Conservation (phyloP, 1,140 invertebrate species). For the Aphelenchoides besseyi region DNA sequence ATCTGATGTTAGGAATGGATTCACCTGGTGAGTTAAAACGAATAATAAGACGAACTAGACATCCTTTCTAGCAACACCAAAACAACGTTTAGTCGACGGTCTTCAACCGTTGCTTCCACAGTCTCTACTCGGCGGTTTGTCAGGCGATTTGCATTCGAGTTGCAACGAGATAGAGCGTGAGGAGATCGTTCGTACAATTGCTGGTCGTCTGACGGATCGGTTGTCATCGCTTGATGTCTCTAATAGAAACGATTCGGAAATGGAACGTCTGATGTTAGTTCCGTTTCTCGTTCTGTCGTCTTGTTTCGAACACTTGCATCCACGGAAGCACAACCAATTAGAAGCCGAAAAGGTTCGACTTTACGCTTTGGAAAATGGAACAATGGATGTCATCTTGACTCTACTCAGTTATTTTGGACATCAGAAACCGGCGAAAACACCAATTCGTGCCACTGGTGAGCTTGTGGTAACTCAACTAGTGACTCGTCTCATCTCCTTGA, state of each 20-base stretch:
- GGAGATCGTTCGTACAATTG: neutral
- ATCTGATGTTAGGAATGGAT: conserved; percentile 23
- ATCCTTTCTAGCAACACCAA: neutral
- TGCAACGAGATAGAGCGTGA: neutral
- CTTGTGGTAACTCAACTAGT: conserved; percentile 2
- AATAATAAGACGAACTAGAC: neutral
- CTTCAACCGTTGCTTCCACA: conserved; percentile 15
- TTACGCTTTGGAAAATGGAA: conserved; percentile 39
- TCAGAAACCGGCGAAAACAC: conserved; percentile 5
- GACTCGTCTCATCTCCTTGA: conserved; percentile 2
- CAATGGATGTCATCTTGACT: conserved; percentile 39
- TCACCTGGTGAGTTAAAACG: conserved; percentile 13
- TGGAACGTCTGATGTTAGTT: conserved; percentile 26
- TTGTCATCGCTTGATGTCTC: neutral
- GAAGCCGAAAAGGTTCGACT: conserved; percentile 24
- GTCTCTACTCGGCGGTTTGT: neutral
- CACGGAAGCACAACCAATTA: neutral
- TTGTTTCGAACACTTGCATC: conserved; percentile 19
- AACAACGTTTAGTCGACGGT: conserved; percentile 22
- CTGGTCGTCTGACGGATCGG: conserved; percentile 2
- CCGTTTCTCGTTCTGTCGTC: conserved; percentile 33
- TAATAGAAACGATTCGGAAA: conserved; percentile 18
- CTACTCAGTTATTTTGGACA: conserved; percentile 36
- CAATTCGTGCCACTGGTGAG: conserved; percentile 10
- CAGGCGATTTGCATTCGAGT: neutral